Evolutionary conservation across 2,888 invertebrate species (phyloP), one percentile per base, ranked within the genome.

Genomic region (Hirudinaria manillensis): DNA sequence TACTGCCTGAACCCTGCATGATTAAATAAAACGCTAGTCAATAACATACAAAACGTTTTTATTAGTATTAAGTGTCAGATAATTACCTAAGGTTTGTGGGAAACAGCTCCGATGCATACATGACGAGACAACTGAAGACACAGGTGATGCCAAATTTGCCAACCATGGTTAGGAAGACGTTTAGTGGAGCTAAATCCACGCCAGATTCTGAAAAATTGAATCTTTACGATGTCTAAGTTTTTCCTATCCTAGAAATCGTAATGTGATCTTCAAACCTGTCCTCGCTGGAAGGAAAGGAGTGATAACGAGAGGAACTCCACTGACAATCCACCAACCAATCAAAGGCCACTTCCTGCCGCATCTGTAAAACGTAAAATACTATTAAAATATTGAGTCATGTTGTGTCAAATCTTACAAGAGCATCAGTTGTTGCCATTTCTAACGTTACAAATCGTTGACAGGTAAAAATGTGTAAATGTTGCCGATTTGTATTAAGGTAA

Each of bases 101-200:
- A 77, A 84, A 84, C 51, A 84, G 81, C 76, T 84, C 84, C 3
- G 83, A 79, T 19, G 81, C 81, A 75, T 82, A 83, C 61, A 84
- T 80, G 76, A 83, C 84, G 0, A 83, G 78, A 19, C 82, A 81
- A 6, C 81, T 81, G 72, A 84, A 84, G 3, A 83, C 80, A 1
- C 82, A 82, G 6, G 83, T 83, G 56, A 84, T 84, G 27, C 83
- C 83, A 80, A 84, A 84, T 78, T 84, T 84, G n/a, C 83, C 83
- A 3, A 79, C 76, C 79, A 79, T 79, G 73, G 36, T 73, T 10
- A 73, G 45, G 32, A 19, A 45, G n/a, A 70, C 27, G 36, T 34
- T 34, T n/a, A 70, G 21, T n/a, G 61, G 10, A 16, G 29, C 6
- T 7, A 61, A n/a, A 61, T 29, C 29, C 19, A 29, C 13, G 29